Percentiles rank a stretch among this genome's conserved stretches.
phyloP scores from a whole-genome alignment of 2,888 invertebrate genomes.

The Linnaemya tessellans region DNA sequence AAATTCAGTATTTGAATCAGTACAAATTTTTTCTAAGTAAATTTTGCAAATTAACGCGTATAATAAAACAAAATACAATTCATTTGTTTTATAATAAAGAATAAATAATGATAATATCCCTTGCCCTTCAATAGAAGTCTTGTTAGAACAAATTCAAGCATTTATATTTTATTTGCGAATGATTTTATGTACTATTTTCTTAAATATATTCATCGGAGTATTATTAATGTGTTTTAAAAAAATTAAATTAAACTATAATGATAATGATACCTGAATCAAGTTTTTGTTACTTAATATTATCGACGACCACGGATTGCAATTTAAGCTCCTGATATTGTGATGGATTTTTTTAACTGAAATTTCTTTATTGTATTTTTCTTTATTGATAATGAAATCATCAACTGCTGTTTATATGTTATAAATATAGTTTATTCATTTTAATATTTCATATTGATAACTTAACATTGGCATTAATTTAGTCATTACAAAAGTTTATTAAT shows the following conservation, averaged over 20 bases:
- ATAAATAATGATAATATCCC: no score
- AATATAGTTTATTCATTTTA: constrained; percentile 29
- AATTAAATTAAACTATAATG: neutral
- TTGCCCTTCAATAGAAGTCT: no score
- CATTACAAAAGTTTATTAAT: constrained; percentile 46
- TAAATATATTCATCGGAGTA: no score
- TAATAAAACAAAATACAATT: no score
- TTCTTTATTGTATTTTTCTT: constrained; percentile 33
- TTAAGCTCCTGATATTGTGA: neutral
- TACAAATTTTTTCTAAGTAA: no score
- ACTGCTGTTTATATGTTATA: constrained; percentile 27
- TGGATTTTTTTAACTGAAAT: neutral
- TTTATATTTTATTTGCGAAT: no score
- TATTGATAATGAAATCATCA: constrained; percentile 35
- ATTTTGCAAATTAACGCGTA: no score
- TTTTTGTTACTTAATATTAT: neutral
- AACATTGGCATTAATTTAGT: constrained; percentile 59
- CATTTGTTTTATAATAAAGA: no score
- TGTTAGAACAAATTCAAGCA: no score
- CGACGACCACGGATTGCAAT: neutral
- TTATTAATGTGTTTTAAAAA: no score
- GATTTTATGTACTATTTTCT: no score
- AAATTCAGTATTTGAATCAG: no score
- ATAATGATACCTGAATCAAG: neutral
- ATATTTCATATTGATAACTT: constrained; percentile 11